phyloP scores from a whole-genome alignment of 2,888 invertebrate species.

The Rhyacophila evoluta region DNA sequence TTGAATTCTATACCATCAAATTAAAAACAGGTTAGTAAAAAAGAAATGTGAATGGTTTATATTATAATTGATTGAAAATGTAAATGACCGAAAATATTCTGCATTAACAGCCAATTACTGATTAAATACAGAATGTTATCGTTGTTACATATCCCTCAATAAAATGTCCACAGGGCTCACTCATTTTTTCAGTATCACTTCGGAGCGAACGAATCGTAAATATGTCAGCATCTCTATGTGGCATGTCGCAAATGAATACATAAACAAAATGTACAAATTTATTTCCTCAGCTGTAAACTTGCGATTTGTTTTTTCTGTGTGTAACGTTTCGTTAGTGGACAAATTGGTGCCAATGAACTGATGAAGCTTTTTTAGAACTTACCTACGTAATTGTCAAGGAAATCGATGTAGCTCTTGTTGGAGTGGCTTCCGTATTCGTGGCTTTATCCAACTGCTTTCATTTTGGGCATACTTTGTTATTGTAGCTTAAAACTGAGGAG shows the following conservation, averaged over 20 bases:
- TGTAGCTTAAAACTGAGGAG: no score
- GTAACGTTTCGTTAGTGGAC: background rate
- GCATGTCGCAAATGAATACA: constrained; percentile 4
- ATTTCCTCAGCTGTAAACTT: background rate
- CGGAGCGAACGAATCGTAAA: background rate
- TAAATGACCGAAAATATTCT: no score
- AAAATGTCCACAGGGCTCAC: background rate
- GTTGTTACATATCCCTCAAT: background rate
- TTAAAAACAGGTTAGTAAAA: no score
- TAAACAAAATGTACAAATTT: background rate
- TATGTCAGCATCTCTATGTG: background rate
- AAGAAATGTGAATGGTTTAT: no score
- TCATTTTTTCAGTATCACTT: background rate
- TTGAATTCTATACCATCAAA: no score
- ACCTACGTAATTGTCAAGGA: no score
- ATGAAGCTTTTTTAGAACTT: background rate
- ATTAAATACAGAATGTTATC: background rate
- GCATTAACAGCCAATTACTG: no score
- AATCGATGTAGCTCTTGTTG: no score
- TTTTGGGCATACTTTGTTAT: no score
- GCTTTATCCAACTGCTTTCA: no score
- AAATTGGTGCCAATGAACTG: background rate
- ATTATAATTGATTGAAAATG: no score
- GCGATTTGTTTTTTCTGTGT: background rate
- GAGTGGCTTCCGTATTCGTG: no score